Evolutionary conservation across 2,888 invertebrate genomes (phyloP), one percentile per base, ranked within the genome.

Genomic region (Aporophyla lueneburgensis): DNA sequence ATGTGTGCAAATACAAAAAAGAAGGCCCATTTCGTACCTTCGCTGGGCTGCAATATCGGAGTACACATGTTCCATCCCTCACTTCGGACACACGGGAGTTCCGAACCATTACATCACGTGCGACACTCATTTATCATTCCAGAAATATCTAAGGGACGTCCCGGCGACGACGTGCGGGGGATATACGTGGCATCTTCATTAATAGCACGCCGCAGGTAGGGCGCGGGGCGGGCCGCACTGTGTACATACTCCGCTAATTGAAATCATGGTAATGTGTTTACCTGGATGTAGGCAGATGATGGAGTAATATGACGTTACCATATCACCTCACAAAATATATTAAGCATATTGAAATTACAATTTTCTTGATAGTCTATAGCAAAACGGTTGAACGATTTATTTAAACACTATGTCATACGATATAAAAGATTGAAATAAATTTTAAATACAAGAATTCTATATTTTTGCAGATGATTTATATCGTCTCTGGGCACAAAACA

Each of bases 111-210:
- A 92, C 92, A 88, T 92, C 93, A 93, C 93, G 93, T 93, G 85
- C 87, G 78, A 87, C 86, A 88, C 89, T 91, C 93, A 93, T 94
- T 93, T 93, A 94, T 94, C 94, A 94, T 93, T 91, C 91, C 85
- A 90, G 90, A 92, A 91, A 92, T 92, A 92, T 92, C 90, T 88
- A 82, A 91, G 90, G 90, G 91, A 90, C 88, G 87, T 86, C 87
- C 82, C 87, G 66, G 80, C 81, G 89, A 87, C 89, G 90, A 88
- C 88, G 87, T 85, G 83, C 76, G 81, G 85, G 76, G 88, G 88
- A 86, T 88, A 89, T 87, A 80, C 80, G 87, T 86, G 86, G 85
- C 85, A 84, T 88, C 91, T 91, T 91, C 90, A 91, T 92, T 93
- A 92, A 91, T 90, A 91, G 78, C 84, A 78, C 73, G 80, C 78